phyloP scores from a whole-genome alignment of 2,113 vertebrate species.

The Uropsilus gracilis region DNA sequence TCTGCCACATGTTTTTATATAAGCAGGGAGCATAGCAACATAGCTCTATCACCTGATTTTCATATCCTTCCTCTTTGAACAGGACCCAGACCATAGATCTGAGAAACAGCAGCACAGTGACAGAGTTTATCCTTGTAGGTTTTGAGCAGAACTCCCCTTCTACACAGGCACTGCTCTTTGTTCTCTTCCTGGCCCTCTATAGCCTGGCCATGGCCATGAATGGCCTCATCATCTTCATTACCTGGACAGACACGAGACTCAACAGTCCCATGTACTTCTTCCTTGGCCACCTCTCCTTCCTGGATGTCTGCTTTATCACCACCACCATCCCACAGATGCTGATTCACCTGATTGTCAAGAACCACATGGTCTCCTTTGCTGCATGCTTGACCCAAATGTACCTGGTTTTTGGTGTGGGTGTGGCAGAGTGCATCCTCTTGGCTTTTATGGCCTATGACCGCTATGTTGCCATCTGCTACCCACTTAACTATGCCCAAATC shows the following conservation, averaged over 20 bases:
- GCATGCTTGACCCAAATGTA: conserved; percentile 60
- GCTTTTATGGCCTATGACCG: conserved; percentile 82
- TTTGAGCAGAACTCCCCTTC: conserved; percentile 51
- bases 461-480: conserved; percentile 76
- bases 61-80: background rate
- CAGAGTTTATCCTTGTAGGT: conserved; percentile 62
- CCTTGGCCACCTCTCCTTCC: conserved; percentile 61
- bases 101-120: conserved; percentile 1
- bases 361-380: conserved; percentile 30
- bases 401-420: background rate
- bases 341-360: conserved; percentile 48
- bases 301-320: conserved; percentile 66
- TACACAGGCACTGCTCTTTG: conserved; percentile 11
- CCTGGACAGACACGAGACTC: conserved; percentile 58
- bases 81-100: background rate
- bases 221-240: conserved; percentile 65
- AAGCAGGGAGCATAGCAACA: background rate
- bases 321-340: conserved; percentile 66
- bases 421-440: conserved; percentile 47
- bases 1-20: background rate
- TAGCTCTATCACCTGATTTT: background rate
- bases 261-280: conserved; percentile 67
- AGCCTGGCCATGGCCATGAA: conserved; percentile 64
- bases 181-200: conserved; percentile 56
- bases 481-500: conserved; percentile 77